phyloP scores from a whole-genome alignment of 2,113 vertebrate species.

The Prietella phreatophila region DNA sequence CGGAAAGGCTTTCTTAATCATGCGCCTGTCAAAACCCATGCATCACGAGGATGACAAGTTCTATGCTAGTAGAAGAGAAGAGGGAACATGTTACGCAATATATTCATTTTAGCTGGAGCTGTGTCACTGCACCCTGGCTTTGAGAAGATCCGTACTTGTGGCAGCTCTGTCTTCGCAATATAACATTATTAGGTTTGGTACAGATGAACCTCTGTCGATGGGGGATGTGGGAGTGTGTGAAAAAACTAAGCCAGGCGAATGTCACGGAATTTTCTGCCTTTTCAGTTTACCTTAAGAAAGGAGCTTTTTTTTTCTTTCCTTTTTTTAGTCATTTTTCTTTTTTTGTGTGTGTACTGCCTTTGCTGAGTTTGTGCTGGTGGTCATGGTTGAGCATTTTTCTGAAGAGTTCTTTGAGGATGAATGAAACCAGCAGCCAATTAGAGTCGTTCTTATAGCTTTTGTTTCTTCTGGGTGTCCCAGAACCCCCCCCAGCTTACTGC shows the following conservation, averaged over 20 bases:
- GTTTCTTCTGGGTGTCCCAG: slow-evolving; percentile 9
- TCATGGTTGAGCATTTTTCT: slow-evolving; percentile 14
- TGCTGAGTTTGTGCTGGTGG: not conserved
- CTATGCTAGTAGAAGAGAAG: slow-evolving; percentile 36
- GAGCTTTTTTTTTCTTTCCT: not conserved
- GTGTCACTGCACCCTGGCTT: slow-evolving; percentile 20
- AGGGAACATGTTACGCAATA: slow-evolving; percentile 47
- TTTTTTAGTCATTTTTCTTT: not conserved
- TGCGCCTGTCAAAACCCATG: slow-evolving; percentile 45
- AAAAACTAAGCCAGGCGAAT: not conserved
- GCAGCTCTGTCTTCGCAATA: slow-evolving; percentile 37
- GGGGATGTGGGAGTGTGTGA: slow-evolving; percentile 4
- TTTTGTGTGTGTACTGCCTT: not conserved
- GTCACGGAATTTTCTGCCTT: not conserved
- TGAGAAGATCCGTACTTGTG: slow-evolving; percentile 40
- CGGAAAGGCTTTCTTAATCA: slow-evolving; percentile 33
- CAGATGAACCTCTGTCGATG: slow-evolving; percentile 7
- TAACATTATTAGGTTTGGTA: slow-evolving; percentile 35
- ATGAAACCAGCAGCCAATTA: slow-evolving; percentile 31
- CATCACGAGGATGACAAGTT: slow-evolving; percentile 33
- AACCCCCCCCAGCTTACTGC: not conserved
- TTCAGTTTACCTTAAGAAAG: not conserved
- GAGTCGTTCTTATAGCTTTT: not conserved
- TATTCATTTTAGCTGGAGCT: slow-evolving; percentile 54
- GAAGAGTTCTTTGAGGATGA: slow-evolving; percentile 4